Percentiles rank a stretch among this genome's conserved stretches.
Evolutionary conservation across 2,888 invertebrate species (phyloP).

Genomic region (Slavum lentiscoides): DNA sequence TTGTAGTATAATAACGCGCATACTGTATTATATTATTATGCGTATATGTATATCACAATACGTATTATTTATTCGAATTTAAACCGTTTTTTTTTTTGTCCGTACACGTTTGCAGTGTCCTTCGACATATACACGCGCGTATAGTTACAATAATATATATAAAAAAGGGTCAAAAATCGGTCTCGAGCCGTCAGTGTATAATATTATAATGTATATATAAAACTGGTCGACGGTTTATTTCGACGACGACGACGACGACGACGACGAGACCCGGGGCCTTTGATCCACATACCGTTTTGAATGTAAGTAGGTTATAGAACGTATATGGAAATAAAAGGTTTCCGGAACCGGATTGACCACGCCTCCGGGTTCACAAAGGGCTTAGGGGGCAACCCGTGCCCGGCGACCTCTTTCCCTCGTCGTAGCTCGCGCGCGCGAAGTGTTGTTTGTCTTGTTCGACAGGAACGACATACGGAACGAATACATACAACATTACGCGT

Average conservation of each 20-base stretch:
- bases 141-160: background rate
- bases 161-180: conserved; percentile 45
- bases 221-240: conserved; percentile 37
- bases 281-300: background rate
- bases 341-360: conserved; percentile 49
- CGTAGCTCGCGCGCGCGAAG: background rate
- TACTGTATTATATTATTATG: too few relatives aligned
- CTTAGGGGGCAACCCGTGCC: conserved; percentile 39
- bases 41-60: too few relatives aligned
- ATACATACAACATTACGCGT: conserved; percentile 27
- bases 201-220: too few relatives aligned
- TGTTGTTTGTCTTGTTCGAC: conserved; percentile 49
- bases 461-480: conserved; percentile 10
- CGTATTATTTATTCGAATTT: background rate
- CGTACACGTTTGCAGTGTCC: background rate
- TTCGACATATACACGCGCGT: background rate
- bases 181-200: background rate
- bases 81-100: background rate
- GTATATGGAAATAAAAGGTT: conserved; percentile 19
- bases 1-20: too few relatives aligned
- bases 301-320: conserved; percentile 29
- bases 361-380: conserved; percentile 41
- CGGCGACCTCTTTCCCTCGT: conserved; percentile 29
- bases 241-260: conserved; percentile 22
- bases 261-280: background rate